Base-by-base conservation (phyloP, 2,113 vertebrate genomes). In the Prionailurus viverrinus region DNA sequence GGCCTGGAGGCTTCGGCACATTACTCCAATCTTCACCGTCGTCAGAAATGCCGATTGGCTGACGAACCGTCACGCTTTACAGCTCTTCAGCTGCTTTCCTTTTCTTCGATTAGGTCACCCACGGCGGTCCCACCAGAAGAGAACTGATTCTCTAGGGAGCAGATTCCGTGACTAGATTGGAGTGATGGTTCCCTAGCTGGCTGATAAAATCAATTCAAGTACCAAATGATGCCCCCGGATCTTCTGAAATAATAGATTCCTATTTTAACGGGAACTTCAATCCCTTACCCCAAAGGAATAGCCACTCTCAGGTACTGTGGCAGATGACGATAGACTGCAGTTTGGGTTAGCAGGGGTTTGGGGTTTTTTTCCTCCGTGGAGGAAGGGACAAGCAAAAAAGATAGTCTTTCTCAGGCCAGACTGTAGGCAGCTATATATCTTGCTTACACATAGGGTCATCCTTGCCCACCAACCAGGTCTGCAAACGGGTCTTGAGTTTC, bases 221-320 rank as follows among this genome's bases (percentile, higher is more conserved):
- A 61, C 39, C 82, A 97, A 93, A 94, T 36, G 39, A 58, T 73
- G 53, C 79, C 61, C 68, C 66, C 39, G 31, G 65, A 87, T 82
- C 78, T 88, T 91, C 55, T 29, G 71, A 97, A 97, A 92, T 95
- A 92, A 93, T 89, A 95, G 25, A 96, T 89, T 91, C 96, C 5
- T 74, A 48, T 88, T 95, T 94, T 95, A 94, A 86, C 41, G 51
- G 89, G 51, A 79, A 65, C 48, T 95, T 55, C 11, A 89, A 51
- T 97, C 95, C 80, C 41, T 94, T 87, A 88, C 5, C 51, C 78
- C 39, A 94, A 83, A 96, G 58, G 58, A 95, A 39, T 93, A 93
- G 36, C 21, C 90, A 83, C 45, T 92, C 83, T 90, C 39, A 76
- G 23, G 25, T 71, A n/a, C 41, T 83, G 7, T 89, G 36, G 33